Conservation (phyloP, 2,797 vertebrate genomes). For the Chrosomus eos region DNA sequence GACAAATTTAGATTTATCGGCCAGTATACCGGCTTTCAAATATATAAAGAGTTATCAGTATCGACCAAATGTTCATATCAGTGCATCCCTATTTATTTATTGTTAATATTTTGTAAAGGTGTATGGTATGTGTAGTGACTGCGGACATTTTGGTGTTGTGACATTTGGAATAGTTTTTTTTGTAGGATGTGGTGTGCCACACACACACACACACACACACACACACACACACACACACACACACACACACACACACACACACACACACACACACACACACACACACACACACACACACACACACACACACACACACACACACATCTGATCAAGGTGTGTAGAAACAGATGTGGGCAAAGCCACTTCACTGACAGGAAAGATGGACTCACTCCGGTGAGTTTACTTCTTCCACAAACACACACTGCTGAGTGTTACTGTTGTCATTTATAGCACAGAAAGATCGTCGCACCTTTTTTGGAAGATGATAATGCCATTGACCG, state of each 20-base stretch:
- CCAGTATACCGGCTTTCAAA: too few relatives aligned
- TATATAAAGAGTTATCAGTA: too few relatives aligned
- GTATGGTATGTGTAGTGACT: not conserved
- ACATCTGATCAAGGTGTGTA: not conserved
- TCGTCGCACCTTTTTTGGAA: slow-evolving; percentile 21
- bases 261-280: not conserved
- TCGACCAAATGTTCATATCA: too few relatives aligned
- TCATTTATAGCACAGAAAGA: not conserved
- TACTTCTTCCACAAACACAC: not conserved
- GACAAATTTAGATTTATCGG: too few relatives aligned
- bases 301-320: not conserved
- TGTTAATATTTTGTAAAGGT: not conserved
- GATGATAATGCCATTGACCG: not conserved
- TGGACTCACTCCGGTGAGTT: slow-evolving; percentile 1
- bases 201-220: too few relatives aligned
- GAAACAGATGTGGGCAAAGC: slow-evolving; percentile 26
- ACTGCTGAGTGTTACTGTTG: not conserved
- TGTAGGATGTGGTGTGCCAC: not conserved
- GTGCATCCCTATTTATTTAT: too few relatives aligned
- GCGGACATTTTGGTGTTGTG: not conserved
- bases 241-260: not conserved
- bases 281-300: not conserved
- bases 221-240: not conserved
- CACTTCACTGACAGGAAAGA: slow-evolving; percentile 17
- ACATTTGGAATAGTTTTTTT: not conserved